Evolutionary conservation across 2,113 vertebrate species (phyloP).

Genomic region (Nesoenas mayeri): DNA sequence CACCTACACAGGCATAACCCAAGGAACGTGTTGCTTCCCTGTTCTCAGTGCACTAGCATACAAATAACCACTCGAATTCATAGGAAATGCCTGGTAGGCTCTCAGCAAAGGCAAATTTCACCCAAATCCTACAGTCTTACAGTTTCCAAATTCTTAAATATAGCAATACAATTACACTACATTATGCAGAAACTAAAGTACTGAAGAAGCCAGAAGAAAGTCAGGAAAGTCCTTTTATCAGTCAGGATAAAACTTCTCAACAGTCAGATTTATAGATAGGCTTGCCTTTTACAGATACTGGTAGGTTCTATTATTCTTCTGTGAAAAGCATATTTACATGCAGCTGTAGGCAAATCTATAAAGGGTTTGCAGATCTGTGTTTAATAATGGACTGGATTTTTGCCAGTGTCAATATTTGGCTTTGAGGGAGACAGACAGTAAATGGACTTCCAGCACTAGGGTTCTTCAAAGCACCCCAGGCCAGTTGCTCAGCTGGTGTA

Average conservation of each 20-base stretch:
- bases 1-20: neutral
- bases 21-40: neutral
- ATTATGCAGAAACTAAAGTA: neutral
- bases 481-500: neutral
- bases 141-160: neutral
- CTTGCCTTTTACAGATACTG: neutral
- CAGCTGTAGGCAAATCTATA: conserved; percentile 13
- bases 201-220: neutral
- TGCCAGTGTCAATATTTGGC: conserved; percentile 35
- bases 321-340: conserved; percentile 29
- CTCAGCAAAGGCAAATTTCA: neutral
- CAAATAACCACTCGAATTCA: neutral
- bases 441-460: neutral
- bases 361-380: conserved; percentile 13
- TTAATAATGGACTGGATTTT: conserved; percentile 30
- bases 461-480: neutral
- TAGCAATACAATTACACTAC: neutral
- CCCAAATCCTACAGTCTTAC: neutral
- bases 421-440: neutral
- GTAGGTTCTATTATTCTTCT: neutral
- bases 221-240: neutral
- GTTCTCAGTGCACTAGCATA: neutral
- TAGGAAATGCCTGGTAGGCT: neutral
- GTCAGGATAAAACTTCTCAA: neutral
- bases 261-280: neutral